Percentiles rank a stretch among this genome's conserved stretches.
Evolutionary conservation across 2,888 invertebrate species (phyloP).

Genomic region (Chymomyza fuscimana): DNA sequence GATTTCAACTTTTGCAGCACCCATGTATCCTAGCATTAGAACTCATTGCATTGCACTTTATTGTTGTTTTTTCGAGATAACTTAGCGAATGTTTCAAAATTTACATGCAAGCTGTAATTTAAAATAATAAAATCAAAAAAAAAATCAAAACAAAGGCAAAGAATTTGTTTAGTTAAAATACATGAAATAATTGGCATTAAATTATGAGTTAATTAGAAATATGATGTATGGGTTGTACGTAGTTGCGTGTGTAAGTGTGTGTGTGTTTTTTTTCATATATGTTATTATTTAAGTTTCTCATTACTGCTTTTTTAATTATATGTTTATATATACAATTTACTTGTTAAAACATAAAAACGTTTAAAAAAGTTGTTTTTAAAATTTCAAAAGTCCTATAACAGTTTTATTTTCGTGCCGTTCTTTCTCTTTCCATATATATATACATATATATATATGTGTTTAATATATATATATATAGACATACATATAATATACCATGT

Average conservation of each 20-base stretch:
- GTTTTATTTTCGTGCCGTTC: background rate
- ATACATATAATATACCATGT: background rate
- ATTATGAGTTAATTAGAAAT: background rate
- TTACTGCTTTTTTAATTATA: background rate
- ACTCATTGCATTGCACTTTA: background rate
- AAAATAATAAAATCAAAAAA: background rate
- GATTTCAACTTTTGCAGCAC: no score
- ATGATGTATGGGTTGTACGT: background rate
- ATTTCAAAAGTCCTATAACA: constrained; percentile 8
- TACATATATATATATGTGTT: background rate
- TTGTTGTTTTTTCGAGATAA: background rate
- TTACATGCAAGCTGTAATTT: background rate
- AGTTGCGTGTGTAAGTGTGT: background rate
- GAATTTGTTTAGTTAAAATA: background rate
- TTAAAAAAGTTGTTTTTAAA: constrained; percentile 5
- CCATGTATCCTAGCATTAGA: background rate
- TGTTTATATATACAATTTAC: background rate
- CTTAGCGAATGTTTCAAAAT: background rate
- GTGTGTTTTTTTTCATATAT: background rate
- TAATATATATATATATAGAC: background rate
- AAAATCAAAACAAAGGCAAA: constrained; percentile 2
- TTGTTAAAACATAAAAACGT: background rate
- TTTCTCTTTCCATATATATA: background rate
- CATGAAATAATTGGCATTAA: background rate
- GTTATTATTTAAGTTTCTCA: background rate